Percentiles rank a stretch among this genome's conserved stretches.
phyloP scores from a whole-genome alignment of 2,113 vertebrate species.

The Argyrosomus japonicus region DNA sequence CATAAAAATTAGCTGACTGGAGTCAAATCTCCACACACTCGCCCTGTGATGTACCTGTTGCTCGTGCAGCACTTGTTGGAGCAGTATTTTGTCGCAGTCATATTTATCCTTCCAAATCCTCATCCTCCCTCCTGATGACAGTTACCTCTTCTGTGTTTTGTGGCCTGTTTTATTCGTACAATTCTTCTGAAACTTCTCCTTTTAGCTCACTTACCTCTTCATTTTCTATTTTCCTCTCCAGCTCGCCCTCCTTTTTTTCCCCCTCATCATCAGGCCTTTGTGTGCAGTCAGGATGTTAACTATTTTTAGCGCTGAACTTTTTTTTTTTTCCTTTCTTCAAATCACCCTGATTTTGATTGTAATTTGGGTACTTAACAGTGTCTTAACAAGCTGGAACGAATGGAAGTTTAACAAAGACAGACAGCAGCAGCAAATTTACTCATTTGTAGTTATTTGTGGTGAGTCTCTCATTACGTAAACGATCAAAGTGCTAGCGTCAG shows the following conservation, averaged over 20 bases:
- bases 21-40: neutral
- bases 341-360: neutral
- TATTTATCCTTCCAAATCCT: constrained; percentile 27
- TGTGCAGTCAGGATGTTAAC: neutral
- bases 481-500: neutral
- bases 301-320: neutral
- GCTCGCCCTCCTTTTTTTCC: neutral
- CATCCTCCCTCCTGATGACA: constrained; percentile 27
- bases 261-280: neutral
- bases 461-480: too few species aligned
- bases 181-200: constrained; percentile 23
- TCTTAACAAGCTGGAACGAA: neutral
- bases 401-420: neutral
- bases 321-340: neutral
- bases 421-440: neutral
- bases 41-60: constrained; percentile 56
- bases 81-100: constrained; percentile 20
- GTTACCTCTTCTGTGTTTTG: constrained; percentile 31
- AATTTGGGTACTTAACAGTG: neutral
- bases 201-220: constrained; percentile 5
- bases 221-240: neutral
- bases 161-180: constrained; percentile 25
- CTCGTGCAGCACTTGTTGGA: constrained; percentile 45
- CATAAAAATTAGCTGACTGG: neutral
- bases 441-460: neutral